Evolutionary conservation across 1,140 invertebrate genomes (phyloP).

Genomic region (Armadillidium nasatum): DNA sequence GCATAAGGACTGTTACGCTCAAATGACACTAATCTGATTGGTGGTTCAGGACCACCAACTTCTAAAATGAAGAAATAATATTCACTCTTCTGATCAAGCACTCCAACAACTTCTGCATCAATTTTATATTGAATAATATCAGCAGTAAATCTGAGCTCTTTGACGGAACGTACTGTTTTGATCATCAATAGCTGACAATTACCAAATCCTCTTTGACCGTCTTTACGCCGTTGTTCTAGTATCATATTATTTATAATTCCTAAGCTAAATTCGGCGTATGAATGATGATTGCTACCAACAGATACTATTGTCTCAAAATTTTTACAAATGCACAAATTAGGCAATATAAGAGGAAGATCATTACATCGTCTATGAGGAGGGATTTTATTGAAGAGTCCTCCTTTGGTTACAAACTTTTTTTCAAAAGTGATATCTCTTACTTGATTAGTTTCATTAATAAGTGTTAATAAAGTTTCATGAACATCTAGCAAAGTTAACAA

Average conservation of each 20-base stretch:
- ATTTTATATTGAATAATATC: conserved; percentile 31
- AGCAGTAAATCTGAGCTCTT: conserved; percentile 20
- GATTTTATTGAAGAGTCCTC: conserved; percentile 46
- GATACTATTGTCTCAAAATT: conserved; percentile 45
- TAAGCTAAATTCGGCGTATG: conserved; percentile 48
- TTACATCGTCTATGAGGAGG: conserved; percentile 45
- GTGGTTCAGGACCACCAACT: conserved; percentile 17
- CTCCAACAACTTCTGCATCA: conserved; percentile 29
- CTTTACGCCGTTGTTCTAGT: conserved; percentile 40
- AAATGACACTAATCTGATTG: conserved; percentile 29
- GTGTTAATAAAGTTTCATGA: conserved; percentile 29
- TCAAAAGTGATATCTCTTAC: conserved; percentile 23
- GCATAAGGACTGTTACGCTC: conserved; percentile 35
- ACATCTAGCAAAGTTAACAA: conserved; percentile 32
- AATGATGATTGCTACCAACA: conserved; percentile 38
- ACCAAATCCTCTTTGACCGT: conserved; percentile 30
- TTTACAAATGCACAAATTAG: conserved; percentile 49
- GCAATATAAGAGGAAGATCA: conserved; percentile 46
- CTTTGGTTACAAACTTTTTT: conserved; percentile 42
- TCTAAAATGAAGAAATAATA: conserved; percentile 34
- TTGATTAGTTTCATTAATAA: conserved; percentile 28
- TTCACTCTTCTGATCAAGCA: neutral
- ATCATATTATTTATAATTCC: conserved; percentile 48
- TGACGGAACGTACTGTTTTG: conserved; percentile 25
- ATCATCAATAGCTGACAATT: conserved; percentile 31